Base-by-base conservation (phyloP, 2,888 invertebrate genomes). In the Microctonus aethiopoides region DNA sequence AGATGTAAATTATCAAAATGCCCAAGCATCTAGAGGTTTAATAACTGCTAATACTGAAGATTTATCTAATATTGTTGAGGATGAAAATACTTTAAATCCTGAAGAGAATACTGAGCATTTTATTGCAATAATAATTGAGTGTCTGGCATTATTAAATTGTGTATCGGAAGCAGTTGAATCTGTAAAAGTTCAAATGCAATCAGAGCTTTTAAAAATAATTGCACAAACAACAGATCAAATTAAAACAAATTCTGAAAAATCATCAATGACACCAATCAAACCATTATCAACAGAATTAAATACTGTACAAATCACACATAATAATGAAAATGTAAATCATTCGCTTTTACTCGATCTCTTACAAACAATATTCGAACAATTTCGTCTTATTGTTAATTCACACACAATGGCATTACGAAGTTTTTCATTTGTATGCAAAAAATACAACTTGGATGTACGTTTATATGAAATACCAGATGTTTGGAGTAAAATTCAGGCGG, bases 401-500 rank as follows among this genome's bases (percentile, higher is more conserved):
- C 95, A 96, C 83, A 87, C 90, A 24, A 85, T 91, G 54, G 89
- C 95, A 16, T 86, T 94, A 1, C 91, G 90, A 80, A 90, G 89
- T 77, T 92, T 89, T 80, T 88, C 88, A 74, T 89, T 91, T 78
- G 91, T 92, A 57, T 88, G 88, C n/a, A 89, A 90, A 75, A 89
- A 89, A 65, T 89, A 91, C 80, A 88, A 87, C 71, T 78, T 89
- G n/a, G 87, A 88, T 75, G 81, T 89, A 59, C 87, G 88, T 66
- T 83, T 92, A 57, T 94, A 94, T 82, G 91, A 91, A 80, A 90
- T 93, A 82, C 89, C 92, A 46, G 94, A 95, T 83, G 95, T 95
- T 76, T 97, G 97, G 97, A 91, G 92, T 52, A 94, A 95, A 79
- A 94, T 96, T 41, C 97, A 97, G 86, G 92, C 93, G 83, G 95